phyloP scores from a whole-genome alignment of 2,113 vertebrate species.

The Monarcha castaneiventris region DNA sequence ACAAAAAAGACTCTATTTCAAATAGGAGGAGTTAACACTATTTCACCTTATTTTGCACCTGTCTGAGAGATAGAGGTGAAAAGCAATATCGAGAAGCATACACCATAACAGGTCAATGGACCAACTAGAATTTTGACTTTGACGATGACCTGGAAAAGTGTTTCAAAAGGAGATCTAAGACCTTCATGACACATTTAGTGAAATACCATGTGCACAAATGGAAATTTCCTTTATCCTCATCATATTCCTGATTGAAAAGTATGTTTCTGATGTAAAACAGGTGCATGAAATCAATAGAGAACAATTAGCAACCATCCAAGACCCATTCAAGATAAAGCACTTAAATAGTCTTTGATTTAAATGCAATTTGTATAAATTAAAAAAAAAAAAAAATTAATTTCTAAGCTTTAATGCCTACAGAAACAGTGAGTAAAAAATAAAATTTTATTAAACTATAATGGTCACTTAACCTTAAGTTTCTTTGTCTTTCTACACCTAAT shows the following conservation, averaged over 20 bases:
- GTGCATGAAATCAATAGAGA: not conserved
- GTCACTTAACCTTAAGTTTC: not conserved
- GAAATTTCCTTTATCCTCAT: not conserved
- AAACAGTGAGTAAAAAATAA: not conserved
- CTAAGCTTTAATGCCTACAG: not conserved
- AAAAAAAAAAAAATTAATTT: not conserved
- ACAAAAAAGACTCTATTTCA: not conserved
- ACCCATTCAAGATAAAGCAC: not conserved
- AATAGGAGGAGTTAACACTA: not conserved
- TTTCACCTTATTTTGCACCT: not conserved
- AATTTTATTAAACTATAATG: not conserved
- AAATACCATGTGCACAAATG: not conserved
- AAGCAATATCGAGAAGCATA: not conserved
- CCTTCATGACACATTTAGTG: not conserved
- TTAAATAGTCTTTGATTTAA: not conserved
- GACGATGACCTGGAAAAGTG: not conserved
- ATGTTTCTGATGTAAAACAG: not conserved
- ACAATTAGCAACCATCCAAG: not conserved
- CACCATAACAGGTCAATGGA: not conserved
- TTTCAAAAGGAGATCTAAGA: not conserved
- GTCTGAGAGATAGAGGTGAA: not conserved
- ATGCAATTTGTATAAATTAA: not conserved
- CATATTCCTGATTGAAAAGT: not conserved
- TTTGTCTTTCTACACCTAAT: not conserved
- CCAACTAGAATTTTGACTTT: slow-evolving; percentile 9